Base-by-base conservation (phyloP, 2,888 invertebrate species). In the Dioctria rufipes region DNA sequence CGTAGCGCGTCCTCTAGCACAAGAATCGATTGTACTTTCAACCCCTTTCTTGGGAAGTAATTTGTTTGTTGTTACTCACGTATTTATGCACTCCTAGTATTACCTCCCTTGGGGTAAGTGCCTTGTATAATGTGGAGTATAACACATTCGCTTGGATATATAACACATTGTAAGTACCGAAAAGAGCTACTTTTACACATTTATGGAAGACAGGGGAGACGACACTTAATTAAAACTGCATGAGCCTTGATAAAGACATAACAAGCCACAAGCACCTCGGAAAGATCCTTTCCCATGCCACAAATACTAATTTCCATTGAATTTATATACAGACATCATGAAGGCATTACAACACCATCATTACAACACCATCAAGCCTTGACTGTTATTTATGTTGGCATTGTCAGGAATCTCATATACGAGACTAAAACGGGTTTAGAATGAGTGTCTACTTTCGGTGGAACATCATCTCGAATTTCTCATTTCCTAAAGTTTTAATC, bases 141-240 rank as follows among this genome's bases (percentile, higher is more conserved):
- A 40, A 25, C 77, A 39, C 63, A 63, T 61, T 77, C 11, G 6
- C 54, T 37, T 25, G 25, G 60, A 25, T 63, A 77, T 61, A 25
- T 77, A 49, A 77, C 63, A 61, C 63, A 13, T 77, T 77, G 63
- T 77, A 77, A 58, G 58, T 63, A 63, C 63, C 63, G 25, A 25
- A 39, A 40, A 40, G 39, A 63, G 63, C 63, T 8, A 13, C 66
- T 66, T 13, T 42, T 66, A 46, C 66, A 43, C 66, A 42, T 77
- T 77, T 77, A 77, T 77, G 63, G 77, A 77, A 77, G 77, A 63
- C 49, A 63, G 46, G 77, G 63, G 77, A 77, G 46, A 58, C 77
- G 77, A 63, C 77, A 77, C 77, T 77, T 77, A 77, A 77, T 77
- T 77, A 77, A 77, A 77, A 58, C 77, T 63, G 77, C 49, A 77